Evolutionary conservation across 2,888 invertebrate genomes (phyloP), one percentile per base, ranked within the genome.

Genomic region (Schizotus pectinicornis): DNA sequence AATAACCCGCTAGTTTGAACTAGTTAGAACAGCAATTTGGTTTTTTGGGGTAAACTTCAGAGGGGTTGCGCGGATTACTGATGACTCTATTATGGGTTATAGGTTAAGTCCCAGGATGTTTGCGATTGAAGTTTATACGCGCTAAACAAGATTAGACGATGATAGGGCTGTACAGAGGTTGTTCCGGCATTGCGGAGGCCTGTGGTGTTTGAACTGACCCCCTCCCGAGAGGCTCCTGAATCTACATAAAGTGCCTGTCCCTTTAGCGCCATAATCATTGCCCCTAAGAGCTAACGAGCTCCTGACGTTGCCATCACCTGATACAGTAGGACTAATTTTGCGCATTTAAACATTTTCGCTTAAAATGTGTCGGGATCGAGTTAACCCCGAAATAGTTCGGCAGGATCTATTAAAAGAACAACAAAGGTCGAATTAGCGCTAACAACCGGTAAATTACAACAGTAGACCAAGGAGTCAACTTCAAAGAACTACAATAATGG

Each of bases 221-320:
- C 43, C 36, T 52, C 59, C 52, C 59, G 33, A 30, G 43, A 38
- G 59, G 56, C 48, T 52, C 47, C 42, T 56, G 51, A 56, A 60
- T 60, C 59, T 60, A 60, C 59, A 60, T 60, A 56, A 60, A 60
- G 42, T 55, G 56, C 42, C 56, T 55, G 56, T 56, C 59, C 59
- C 59, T 60, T 60, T 52, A 60, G 59, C 56, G 33, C 51, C 56
- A 59, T 59, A 56, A 59, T 56, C 56, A 47, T 51, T 51, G 51
- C 55, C 39, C 30, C 47, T 43, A 56, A 48, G 41, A 60, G 52
- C 42, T 60, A 52, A 56, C 56, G 52, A 51, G 36, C 41, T 41
- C 39, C 34, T 14, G 36, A 11, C 42, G 43, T 33, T 12, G 39
- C 34, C 14, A 33, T 50, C 56, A 56, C 49, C 38, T 46, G 46